A percentile compares a stretch with the other conserved stretches of the same genome.
phyloP scores from a whole-genome alignment of 1,140 invertebrate species.

The Druon quercuslanigerum region DNA sequence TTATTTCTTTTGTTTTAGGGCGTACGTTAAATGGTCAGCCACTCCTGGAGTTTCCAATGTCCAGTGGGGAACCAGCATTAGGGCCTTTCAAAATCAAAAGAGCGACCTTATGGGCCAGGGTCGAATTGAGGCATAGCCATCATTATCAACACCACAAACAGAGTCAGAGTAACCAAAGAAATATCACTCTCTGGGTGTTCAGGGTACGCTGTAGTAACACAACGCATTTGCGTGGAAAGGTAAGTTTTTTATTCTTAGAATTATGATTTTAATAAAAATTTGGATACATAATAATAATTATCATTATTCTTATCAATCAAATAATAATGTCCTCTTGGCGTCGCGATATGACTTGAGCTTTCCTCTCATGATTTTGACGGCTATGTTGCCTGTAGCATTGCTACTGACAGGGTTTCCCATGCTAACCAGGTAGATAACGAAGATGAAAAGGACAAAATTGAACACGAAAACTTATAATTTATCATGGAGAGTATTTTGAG shows the following conservation, averaged over 20 bases:
- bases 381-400: no score
- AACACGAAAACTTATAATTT: no score
- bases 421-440: no score
- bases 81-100: constrained; percentile 82
- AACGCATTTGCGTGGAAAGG: constrained; percentile 78
- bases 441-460: no score
- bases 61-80: constrained; percentile 76
- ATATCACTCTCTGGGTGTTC: constrained; percentile 82
- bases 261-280: constrained; percentile 21
- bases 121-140: constrained; percentile 78
- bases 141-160: constrained; percentile 73
- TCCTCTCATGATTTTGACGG: no score
- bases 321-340: no score
- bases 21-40: constrained; percentile 88
- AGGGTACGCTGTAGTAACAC: constrained; percentile 78
- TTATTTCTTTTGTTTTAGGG: constrained; percentile 77
- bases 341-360: no score
- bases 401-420: no score
- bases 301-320: no score
- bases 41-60: constrained; percentile 87
- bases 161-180: constrained; percentile 71
- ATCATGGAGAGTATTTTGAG: no score
- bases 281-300: neutral
- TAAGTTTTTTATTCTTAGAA: constrained; percentile 57
- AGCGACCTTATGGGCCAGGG: constrained; percentile 85